Evolutionary conservation across 2,797 vertebrate genomes (phyloP), one percentile per base, ranked within the genome.

Genomic region (Sebastes reedi): DNA sequence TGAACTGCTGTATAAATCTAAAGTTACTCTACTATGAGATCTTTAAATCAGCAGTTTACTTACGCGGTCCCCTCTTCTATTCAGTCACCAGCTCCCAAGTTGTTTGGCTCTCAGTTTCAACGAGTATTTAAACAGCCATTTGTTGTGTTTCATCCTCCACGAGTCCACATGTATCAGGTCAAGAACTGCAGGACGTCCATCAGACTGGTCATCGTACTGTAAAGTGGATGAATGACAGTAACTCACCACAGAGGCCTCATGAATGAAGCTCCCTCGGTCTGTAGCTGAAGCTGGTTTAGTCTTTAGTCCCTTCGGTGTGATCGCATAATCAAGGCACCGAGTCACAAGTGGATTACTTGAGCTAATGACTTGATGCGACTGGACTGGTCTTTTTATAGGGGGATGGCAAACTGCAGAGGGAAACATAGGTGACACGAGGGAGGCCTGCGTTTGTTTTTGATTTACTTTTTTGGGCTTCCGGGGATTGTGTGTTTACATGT

Each of bases 351-450:
- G 95, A 96, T 96, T 96, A 96, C 78, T 36, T 42, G 59, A 87
- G 86, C 77, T 96, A 95, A 95, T 94, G 92, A 93, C 94, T 94
- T 95, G 90, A 94, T 94, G 86, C 66, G 87, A 70, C 91, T 89
- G 91, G 82, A 89, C 84, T 68, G 82, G 65, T 87, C 86, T 88
- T 91, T 87, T 82, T 80, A 85, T 84, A 88, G 82, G 72, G 77
- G 77, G 71, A 80, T 69, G 73, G 75, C 70, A 83, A 78, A 77
- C 76, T 52, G 75, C 50, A 70, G 52, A 60, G 25, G 72, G 78
- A 72, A 82, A 66, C 27, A 60, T 42, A 30, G 60, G 25, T 42
- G 27, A 42, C 20, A 12, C 54, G 42, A 83, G 36, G 59, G 52
- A 76, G 54, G 59, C 46, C 25, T 10, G 36, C n/a, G 7, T 72